Evolutionary conservation across 2,113 vertebrate genomes (phyloP).

Genomic region (Mesocricetus auratus): DNA sequence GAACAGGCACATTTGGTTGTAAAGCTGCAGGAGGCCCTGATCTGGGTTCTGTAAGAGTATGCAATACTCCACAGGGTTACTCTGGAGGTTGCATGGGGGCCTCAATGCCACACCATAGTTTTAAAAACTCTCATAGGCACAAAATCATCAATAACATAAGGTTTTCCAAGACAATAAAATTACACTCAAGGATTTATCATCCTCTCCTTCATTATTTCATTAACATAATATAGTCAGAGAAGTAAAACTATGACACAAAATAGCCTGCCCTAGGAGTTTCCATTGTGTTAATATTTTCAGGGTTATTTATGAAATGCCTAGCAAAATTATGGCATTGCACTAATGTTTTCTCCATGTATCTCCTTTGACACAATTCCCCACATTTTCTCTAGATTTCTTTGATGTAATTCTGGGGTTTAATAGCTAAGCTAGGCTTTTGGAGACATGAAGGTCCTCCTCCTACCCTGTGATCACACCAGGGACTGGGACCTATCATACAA

Average conservation of each 20-base stretch:
- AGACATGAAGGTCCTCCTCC: background rate
- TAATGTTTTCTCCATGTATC: background rate
- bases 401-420: background rate
- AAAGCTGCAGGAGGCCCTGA: background rate
- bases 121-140: background rate
- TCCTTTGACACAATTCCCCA: background rate
- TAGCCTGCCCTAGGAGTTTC: constrained; percentile 21
- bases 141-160: background rate
- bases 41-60: background rate
- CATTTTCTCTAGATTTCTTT: background rate
- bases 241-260: background rate
- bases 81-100: background rate
- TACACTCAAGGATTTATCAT: background rate
- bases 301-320: constrained; percentile 28
- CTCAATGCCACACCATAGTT: background rate
- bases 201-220: background rate
- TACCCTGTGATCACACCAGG: background rate
- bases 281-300: constrained; percentile 18
- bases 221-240: background rate
- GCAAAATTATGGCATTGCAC: background rate
- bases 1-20: background rate
- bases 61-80: no score
- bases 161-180: background rate
- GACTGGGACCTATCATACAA: background rate
- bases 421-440: background rate